Evolutionary conservation across 1,140 invertebrate genomes (phyloP), one percentile per base, ranked within the genome.

Genomic region (Zaprionus camerounensis): DNA sequence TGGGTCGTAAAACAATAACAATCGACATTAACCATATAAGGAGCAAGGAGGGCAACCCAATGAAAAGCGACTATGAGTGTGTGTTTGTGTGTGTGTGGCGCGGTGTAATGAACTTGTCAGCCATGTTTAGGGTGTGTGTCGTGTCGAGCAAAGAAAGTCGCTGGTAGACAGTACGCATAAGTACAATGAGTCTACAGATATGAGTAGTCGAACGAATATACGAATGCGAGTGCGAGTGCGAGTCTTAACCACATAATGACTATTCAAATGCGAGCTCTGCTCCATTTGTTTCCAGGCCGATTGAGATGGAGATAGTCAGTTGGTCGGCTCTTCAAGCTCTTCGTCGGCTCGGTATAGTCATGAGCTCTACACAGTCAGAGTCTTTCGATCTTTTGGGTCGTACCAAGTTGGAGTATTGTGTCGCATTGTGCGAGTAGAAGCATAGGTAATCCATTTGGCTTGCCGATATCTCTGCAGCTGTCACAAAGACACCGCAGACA

Each of bases 21-120:
- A 67, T 67, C 66, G 73, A 56, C 73, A 76, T 70, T 71, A 57
- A 63, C 76, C 72, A 71, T 76, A 78, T 71, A 67, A 41, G 62
- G 72, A n/a, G n/a, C n/a, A n/a, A n/a, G 31, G 41, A 66, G 56
- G 49, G 58, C 46, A 53, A 59, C 17, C 34, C 46, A 61, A 44
- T 59, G 31, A 46, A 46, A 34, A 34, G 44, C 66, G 63, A 56
- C 46, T 61, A n/a, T 67, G 20, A 36, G 38, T 56, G 49, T 55
- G 63, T 64, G 38, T 63, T 28, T 15, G 62, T 12, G 57, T 51
- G 46, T 64, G 38, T 58, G 56, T 28, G 17, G 38, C 20, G 34
- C 61, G 71, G 84, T 85, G 84, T 90, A 90, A 88, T 88, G 84
- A 88, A 88, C 84, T 88, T 88, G 84, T 88, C 84, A 88, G 85